Conservation (phyloP, 2,113 vertebrate species). For the Cepphus grylle region DNA sequence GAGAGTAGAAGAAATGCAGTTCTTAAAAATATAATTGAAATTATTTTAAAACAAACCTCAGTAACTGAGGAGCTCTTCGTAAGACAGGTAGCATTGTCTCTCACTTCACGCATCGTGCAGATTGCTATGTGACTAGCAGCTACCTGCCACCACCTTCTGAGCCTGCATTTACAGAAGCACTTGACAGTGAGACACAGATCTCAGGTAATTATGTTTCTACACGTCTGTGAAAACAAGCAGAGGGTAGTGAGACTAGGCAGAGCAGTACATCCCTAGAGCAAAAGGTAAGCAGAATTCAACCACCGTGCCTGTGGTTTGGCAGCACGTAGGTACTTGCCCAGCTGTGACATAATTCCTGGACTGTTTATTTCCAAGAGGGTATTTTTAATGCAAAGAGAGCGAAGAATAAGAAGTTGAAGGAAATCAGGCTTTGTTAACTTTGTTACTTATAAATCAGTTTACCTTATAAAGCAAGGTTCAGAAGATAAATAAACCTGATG, state of each 20-base stretch:
- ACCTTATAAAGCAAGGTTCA: background rate
- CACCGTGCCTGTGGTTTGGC: background rate
- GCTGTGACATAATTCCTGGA: background rate
- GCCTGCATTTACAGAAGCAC: background rate
- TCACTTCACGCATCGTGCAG: background rate
- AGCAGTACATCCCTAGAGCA: background rate
- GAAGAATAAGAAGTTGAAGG: background rate
- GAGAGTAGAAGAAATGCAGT: background rate
- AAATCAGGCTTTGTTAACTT: background rate
- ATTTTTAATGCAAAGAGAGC: background rate
- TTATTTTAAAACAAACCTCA: background rate
- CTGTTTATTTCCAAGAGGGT: background rate
- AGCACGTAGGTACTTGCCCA: background rate
- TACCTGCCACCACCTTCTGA: background rate
- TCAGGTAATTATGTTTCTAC: background rate
- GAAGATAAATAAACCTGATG: background rate
- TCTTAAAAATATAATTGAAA: background rate
- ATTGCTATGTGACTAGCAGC: background rate
- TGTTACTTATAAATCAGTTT: background rate
- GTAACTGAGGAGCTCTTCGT: background rate
- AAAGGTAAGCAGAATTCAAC: background rate
- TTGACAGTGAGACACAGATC: background rate
- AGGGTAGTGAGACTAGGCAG: background rate
- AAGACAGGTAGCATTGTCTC: background rate
- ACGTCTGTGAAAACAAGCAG: background rate